Base-by-base conservation (phyloP, 2,888 invertebrate genomes). In the Girardia tigrina region DNA sequence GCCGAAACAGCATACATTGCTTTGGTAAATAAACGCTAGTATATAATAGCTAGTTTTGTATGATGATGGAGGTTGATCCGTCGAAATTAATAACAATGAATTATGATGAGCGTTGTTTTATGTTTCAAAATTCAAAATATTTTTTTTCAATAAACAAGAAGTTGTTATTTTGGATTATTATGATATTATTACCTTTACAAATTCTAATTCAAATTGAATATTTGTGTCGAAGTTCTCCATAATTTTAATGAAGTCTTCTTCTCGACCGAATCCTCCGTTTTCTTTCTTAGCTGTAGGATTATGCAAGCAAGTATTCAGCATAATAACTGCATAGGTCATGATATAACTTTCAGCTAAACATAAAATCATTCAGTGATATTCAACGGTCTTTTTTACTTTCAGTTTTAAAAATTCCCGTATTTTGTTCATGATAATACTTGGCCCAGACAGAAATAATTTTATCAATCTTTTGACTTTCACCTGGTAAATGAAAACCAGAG, bases 391-490 rank as follows among this genome's bases (percentile, higher is more conserved):
- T 8, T 26, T 26, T 26, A 71, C 28, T 2, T 23, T 27, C 26
- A 42, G 70, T 36, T 36, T 36, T 36, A 36, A 36, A 36, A 36
- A 36, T 36, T 12, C 16, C 16, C 16, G 36, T 8, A 73, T 74
- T 74, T 12, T 74, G 74, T 72, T 56, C 56, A 27, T 56, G 20
- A 20, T 72, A 74, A 1, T 26, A 28, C 20, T 74, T 71, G n/a
- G 72, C 26, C 26, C 29, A 74, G 14, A 36, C 28, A 26, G 28
- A 23, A 6, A 74, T 28, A 28, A 56, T 72, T 56, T 72, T 56
- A 27, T 74, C 74, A 72, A 74, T 74, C 70, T 72, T 72, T 27
- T 74, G 74, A 20, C 75, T 74, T 16, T 71, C 76, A 29, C 73
- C 72, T 26, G 72, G 72, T 14, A 71, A 8, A 26, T 71, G 23